Base-by-base conservation (phyloP, 2,797 vertebrate genomes). In the Otolemur crassicaudatus region DNA sequence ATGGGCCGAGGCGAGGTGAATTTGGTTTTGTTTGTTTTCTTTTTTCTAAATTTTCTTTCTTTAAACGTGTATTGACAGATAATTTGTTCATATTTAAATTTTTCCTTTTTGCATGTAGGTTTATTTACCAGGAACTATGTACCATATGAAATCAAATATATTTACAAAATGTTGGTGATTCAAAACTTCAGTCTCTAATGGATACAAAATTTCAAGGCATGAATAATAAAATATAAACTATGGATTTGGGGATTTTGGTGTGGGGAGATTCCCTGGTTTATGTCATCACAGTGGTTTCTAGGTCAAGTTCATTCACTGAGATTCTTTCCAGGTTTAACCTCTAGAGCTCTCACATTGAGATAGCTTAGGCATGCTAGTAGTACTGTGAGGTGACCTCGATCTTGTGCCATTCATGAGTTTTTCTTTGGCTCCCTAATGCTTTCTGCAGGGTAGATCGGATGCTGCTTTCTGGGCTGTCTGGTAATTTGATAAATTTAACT, bases 401-500 rank as follows among this genome's bases (percentile, higher is more conserved):
- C 94, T 80, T 80, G 34, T 83, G 53, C 60, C 83, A 34, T 46
- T 58, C 29, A 7, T 34, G 60, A 72, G 20, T 53, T 94, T 95
- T 81, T 81, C 56, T 89, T 81, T 2, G 2, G 40, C 27, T 95
- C 72, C 60, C 43, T 31, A 22, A 2, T 40, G 56, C 34, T 85
- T 76, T 88, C 67, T 69, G 60, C 85, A 53, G 60, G 87, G 67
- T 70, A 95, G 96, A 93, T 97, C 87, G 93, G 90, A 46, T 73
- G 77, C 63, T 81, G 61, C 53, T 95, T 96, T 94, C 40, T 56
- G 40, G n/a, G 84, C 72, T 90, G 7, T 61, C 93, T 27, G 80
- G 63, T 31, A 95, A 90, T 67, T 93, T 98, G 97, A 91, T 43
- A 46, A 93, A 85, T 90, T 43, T 94, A 76, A 75, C 9, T 60